Evolutionary conservation across 2,888 invertebrate genomes (phyloP).

Genomic region (Geophilus truncorum): DNA sequence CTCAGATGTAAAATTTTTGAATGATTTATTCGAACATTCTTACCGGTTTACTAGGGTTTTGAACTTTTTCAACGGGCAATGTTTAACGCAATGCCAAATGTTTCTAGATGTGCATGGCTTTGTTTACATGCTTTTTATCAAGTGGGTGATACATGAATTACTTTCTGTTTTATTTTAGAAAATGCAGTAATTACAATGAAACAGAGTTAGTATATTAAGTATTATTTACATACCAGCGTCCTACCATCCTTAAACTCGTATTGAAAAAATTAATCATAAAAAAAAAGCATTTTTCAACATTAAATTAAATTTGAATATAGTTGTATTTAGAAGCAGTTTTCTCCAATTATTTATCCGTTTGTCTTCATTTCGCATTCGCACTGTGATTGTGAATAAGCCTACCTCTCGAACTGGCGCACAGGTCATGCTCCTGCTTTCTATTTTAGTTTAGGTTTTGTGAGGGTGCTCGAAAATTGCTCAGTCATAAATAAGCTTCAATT

Average conservation of each 20-base stretch:
- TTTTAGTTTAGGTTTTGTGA: not conserved
- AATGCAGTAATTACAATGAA: not conserved
- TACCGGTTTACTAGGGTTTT: not conserved
- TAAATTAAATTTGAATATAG: not conserved
- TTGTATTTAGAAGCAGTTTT: not conserved
- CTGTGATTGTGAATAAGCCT: constrained; percentile 10
- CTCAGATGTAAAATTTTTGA: not conserved
- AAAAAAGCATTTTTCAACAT: not conserved
- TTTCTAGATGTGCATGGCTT: not conserved
- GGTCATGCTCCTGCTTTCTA: not conserved
- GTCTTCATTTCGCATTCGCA: not conserved
- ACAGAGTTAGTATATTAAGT: not conserved
- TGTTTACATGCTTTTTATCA: not conserved
- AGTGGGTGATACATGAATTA: not conserved
- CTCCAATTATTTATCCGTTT: not conserved
- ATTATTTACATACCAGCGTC: not conserved
- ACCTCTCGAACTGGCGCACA: constrained; percentile 16
- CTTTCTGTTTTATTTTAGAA: not conserved
- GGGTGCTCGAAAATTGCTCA: constrained; percentile 16
- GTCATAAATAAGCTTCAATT: not conserved
- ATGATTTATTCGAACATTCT: not conserved
- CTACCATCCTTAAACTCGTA: not conserved
- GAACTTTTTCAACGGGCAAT: not conserved
- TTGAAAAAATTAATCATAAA: too few species aligned
- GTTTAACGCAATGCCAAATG: not conserved